A percentile compares a stretch with the other conserved stretches of the same genome.
Evolutionary conservation across 2,797 vertebrate species (phyloP).

Genomic region (Iguana delicatissima): DNA sequence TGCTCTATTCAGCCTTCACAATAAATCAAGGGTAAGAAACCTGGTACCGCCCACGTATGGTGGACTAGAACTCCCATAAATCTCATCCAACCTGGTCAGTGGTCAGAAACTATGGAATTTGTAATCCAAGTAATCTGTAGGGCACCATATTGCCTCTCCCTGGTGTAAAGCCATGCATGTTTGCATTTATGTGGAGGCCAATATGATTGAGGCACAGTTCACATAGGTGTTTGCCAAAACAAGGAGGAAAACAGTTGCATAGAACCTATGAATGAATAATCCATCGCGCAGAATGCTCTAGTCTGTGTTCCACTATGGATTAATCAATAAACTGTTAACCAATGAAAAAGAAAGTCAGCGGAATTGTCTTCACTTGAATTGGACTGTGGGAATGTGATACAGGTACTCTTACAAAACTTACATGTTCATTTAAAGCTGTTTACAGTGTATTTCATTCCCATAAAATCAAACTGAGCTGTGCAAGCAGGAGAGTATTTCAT

Average conservation of each 20-base stretch:
- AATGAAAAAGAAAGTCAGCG: not conserved
- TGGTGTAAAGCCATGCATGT: not conserved
- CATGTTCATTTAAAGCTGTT: not conserved
- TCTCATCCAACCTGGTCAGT: no score
- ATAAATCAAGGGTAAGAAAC: no score
- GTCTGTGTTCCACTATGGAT: not conserved
- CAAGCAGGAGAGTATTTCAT: no score
- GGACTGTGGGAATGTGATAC: not conserved
- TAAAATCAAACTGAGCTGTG: no score
- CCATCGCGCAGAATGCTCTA: not conserved
- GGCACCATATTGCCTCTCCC: no score
- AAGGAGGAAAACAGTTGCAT: not conserved
- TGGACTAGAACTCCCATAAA: no score
- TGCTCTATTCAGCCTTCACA: no score
- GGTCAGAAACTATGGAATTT: no score
- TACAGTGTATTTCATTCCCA: no score
- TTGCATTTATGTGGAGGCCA: not conserved
- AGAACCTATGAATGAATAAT: not conserved
- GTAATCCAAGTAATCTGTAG: no score
- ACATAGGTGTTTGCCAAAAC: not conserved
- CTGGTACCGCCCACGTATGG: no score
- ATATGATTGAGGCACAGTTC: not conserved
- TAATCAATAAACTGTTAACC: not conserved
- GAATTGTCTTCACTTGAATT: not conserved
- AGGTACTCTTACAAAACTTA: not conserved